Evolutionary conservation across 2,113 vertebrate genomes (phyloP).

Genomic region (Notechis scutatus): DNA sequence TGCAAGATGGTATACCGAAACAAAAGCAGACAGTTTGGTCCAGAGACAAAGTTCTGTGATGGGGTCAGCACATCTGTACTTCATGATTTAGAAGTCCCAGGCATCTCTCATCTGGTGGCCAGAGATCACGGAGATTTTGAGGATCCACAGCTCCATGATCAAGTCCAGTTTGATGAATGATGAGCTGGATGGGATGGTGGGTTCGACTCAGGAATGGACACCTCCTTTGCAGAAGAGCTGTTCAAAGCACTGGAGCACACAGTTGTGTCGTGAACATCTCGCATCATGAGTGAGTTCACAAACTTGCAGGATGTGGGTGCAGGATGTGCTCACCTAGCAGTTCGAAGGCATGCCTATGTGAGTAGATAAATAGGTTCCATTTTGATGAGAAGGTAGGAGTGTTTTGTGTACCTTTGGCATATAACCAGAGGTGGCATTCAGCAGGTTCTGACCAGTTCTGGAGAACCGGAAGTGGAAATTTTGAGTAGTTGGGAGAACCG

Average conservation of each 20-base stretch:
- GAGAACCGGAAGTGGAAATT: no score
- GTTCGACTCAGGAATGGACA: not conserved
- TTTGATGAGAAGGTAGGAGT: no score
- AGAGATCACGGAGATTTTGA: fast-evolving
- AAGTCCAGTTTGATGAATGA: not conserved
- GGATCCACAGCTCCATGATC: not conserved
- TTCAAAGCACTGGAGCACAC: not conserved
- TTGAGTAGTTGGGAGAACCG: no score
- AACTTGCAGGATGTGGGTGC: not conserved
- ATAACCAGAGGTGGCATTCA: not conserved
- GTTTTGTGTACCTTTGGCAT: not conserved
- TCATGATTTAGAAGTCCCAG: not conserved
- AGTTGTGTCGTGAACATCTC: not conserved
- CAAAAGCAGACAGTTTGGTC: not conserved
- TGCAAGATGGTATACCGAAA: not conserved
- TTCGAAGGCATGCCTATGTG: not conserved
- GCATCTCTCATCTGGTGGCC: not conserved
- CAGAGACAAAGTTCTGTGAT: not conserved
- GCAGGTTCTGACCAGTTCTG: no score
- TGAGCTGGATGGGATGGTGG: not conserved
- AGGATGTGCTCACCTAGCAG: not conserved
- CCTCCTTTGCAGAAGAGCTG: no score
- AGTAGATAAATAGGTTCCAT: not conserved
- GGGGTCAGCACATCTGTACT: not conserved
- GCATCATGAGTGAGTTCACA: not conserved